phyloP scores from a whole-genome alignment of 1,140 invertebrate genomes.

The Holcopasites calliopsidis region DNA sequence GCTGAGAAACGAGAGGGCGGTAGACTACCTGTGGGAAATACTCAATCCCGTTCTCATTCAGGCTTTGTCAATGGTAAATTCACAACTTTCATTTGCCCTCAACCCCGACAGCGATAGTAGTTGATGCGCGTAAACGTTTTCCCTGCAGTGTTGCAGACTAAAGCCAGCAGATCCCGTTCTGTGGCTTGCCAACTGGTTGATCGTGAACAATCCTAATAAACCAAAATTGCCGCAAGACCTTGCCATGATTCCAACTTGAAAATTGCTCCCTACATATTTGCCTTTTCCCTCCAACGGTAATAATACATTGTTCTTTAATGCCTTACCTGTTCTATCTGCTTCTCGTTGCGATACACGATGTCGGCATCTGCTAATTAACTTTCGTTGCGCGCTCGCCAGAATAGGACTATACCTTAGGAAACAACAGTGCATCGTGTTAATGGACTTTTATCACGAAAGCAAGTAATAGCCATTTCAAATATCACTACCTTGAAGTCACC shows the following conservation, averaged over 20 bases:
- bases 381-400: slow-evolving; percentile 38
- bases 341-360: slow-evolving; percentile 16
- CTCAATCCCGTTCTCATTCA: slow-evolving; percentile 84
- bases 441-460: background rate
- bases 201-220: slow-evolving; percentile 88
- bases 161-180: slow-evolving; percentile 87
- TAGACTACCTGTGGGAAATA: slow-evolving; percentile 85
- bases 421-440: background rate
- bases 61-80: slow-evolving; percentile 83
- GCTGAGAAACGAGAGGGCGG: slow-evolving; percentile 78
- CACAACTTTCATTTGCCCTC: background rate
- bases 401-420: slow-evolving; percentile 55
- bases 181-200: slow-evolving; percentile 89
- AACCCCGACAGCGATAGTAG: background rate
- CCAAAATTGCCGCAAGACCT: slow-evolving; percentile 78
- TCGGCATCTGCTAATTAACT: slow-evolving; percentile 40
- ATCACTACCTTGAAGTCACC: slow-evolving; percentile 66
- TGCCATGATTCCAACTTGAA: slow-evolving; percentile 58
- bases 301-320: background rate
- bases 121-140: background rate
- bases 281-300: background rate
- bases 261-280: background rate
- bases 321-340: slow-evolving; percentile 53
- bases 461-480: no score
- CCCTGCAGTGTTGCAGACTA: slow-evolving; percentile 80